Conservation (phyloP, 2,113 vertebrate species). For the Atractosteus spatula region DNA sequence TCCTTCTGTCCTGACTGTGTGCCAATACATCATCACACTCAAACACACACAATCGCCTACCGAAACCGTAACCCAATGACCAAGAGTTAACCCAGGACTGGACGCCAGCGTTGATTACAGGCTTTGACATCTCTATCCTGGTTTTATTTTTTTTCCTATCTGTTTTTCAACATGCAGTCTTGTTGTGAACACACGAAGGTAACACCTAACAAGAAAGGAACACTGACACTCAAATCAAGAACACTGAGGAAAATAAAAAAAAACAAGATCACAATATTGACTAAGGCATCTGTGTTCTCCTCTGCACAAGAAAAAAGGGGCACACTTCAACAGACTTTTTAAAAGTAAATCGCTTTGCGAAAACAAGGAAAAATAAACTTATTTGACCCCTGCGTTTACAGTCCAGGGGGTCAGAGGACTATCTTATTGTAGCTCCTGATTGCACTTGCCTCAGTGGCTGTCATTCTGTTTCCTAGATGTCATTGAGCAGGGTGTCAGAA, state of each 20-base stretch:
- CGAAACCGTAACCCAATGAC: background rate
- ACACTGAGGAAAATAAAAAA: background rate
- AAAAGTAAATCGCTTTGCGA: conserved; percentile 9
- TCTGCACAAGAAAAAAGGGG: conserved; percentile 1
- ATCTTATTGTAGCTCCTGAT: conserved; percentile 12
- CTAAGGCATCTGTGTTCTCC: conserved; percentile 24
- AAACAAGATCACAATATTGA: conserved; percentile 11
- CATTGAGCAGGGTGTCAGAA: background rate
- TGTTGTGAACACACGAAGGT: background rate
- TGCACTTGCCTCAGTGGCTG: conserved; percentile 19
- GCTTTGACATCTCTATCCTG: background rate
- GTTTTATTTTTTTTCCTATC: background rate
- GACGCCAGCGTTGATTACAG: background rate
- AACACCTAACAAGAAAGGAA: background rate
- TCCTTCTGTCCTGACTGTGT: background rate
- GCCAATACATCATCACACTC: background rate
- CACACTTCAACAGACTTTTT: background rate
- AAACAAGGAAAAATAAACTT: background rate
- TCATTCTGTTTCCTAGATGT: background rate
- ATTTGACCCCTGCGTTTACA: conserved; percentile 14
- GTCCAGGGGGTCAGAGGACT: conserved; percentile 20
- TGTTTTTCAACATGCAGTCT: background rate
- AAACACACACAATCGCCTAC: background rate
- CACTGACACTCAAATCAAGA: background rate
- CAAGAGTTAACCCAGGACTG: background rate